Base-by-base conservation (phyloP, 92 coral and sea anemone species). In the Diadumene lineata region DNA sequence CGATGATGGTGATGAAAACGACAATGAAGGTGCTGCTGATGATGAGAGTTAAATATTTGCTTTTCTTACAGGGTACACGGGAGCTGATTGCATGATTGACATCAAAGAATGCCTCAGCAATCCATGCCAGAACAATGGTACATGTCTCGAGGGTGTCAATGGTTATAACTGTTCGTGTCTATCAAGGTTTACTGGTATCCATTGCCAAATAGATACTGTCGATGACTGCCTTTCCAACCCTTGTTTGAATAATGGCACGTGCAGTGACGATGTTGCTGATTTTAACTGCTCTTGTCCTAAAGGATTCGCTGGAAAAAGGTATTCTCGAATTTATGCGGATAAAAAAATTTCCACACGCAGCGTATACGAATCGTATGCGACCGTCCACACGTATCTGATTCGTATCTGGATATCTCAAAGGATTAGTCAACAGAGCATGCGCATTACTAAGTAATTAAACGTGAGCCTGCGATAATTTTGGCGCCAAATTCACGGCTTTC, bases 111-210 rank as follows among this genome's bases (percentile, higher is more conserved):
- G 94, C 56, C 38, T 16, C 1, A 69, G 64, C 50, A 69, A 65
- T 60, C 94, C 90, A 7, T 92, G 98, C 57, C 79, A 70, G 44
- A 70, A 85, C 65, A 65, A 56, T 18, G 98, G 94, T 26, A 74
- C 66, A 2, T 92, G 98, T 64, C 60, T 69, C 34, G 78, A 76
- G 27, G 96, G 87, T 11, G 69, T 72, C 0, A 74, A 70, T 75
- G 50, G 71, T 28, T 92, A 78, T 65, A 78, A 84, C 56, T 92
- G 98, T 64, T 34, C 86, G 1, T 92, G 98, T 57, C 48, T 57
- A 16, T 34, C 76, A 18, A 78, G 92, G 48, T 87, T 84, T 65
- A 73, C 66, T 31, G 98, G 98, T 9, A 55, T 72, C 43, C 79
- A 83, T 67, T 92, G 98, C 76, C 84, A 83, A 73, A 31, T 81